Evolutionary conservation across 2,797 vertebrate genomes (phyloP).

Genomic region (Enteromius trimaculatus): DNA sequence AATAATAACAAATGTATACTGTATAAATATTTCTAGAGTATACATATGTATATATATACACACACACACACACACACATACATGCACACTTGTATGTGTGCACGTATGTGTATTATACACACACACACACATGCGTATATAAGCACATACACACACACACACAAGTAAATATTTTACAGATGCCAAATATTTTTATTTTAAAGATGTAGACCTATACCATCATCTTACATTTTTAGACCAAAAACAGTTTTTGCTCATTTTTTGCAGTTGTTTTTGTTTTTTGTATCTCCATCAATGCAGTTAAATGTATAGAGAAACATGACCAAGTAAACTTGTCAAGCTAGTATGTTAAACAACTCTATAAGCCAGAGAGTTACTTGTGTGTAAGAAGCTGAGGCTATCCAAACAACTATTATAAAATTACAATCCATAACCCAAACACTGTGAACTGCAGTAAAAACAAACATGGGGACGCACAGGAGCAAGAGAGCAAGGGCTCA

Average conservation of each 20-base stretch:
- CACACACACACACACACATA: too few species aligned
- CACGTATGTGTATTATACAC: too few species aligned
- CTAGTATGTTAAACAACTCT: conserved; percentile 5
- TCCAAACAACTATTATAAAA: conserved; percentile 75
- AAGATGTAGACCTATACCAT: neutral
- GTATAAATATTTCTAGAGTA: too few species aligned
- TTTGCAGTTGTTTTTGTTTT: neutral
- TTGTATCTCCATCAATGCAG: neutral
- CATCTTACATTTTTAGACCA: neutral
- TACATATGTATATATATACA: too few species aligned
- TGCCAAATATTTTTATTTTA: neutral
- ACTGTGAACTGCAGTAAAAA: conserved; percentile 68
- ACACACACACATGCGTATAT: too few species aligned
- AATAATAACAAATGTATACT: too few species aligned
- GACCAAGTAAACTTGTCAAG: conserved; percentile 27
- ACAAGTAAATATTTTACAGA: neutral
- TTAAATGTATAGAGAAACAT: neutral
- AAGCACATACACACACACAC: neutral
- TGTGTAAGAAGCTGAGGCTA: conserved; percentile 57
- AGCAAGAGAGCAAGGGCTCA: conserved; percentile 52
- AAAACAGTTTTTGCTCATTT: neutral
- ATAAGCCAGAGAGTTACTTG: conserved; percentile 17
- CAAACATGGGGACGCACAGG: conserved; percentile 61
- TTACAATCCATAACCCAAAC: conserved; percentile 74
- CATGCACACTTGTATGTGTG: too few species aligned